A percentile compares a stretch with the other conserved stretches of the same genome.
phyloP scores from a whole-genome alignment of 2,888 invertebrate species.

The Clivina fossor region DNA sequence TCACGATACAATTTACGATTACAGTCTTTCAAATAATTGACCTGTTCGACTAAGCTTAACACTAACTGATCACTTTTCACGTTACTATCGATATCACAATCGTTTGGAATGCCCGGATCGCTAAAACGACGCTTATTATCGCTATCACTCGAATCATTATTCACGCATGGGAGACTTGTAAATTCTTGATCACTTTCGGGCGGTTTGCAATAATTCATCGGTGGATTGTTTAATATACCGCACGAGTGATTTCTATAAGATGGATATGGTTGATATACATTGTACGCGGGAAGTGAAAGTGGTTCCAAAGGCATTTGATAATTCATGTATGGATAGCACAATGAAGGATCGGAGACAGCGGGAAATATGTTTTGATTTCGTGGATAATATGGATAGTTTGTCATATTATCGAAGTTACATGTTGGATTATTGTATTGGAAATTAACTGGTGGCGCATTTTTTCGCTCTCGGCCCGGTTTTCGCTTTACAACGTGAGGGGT shows the following conservation, averaged over 20 bases:
- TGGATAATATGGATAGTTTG: conserved; percentile 14
- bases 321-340: conserved; percentile 52
- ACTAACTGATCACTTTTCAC: conserved; percentile 62
- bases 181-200: conserved; percentile 52
- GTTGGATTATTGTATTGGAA: conserved; percentile 15
- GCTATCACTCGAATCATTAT: conserved; percentile 59
- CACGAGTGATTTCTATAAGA: conserved; percentile 16
- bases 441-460: conserved; percentile 12
- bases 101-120: conserved; percentile 64
- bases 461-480: conserved; percentile 14
- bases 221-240: conserved; percentile 15
- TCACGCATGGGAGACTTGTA: conserved; percentile 72
- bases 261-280: conserved; percentile 55
- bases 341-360: conserved; percentile 54
- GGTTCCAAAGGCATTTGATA: conserved; percentile 62
- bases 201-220: conserved; percentile 20
- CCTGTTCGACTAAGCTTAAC: conserved; percentile 71
- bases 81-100: conserved; percentile 54
- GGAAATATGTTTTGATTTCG: conserved; percentile 55
- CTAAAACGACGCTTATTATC: conserved; percentile 64
- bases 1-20: conserved; percentile 76
- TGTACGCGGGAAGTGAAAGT: conserved; percentile 65
- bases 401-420: conserved; percentile 29
- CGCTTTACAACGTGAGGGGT: conserved; percentile 2
- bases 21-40: conserved; percentile 67